Evolutionary conservation across 2,888 invertebrate species (phyloP).

Genomic region (Rhingia campestris): DNA sequence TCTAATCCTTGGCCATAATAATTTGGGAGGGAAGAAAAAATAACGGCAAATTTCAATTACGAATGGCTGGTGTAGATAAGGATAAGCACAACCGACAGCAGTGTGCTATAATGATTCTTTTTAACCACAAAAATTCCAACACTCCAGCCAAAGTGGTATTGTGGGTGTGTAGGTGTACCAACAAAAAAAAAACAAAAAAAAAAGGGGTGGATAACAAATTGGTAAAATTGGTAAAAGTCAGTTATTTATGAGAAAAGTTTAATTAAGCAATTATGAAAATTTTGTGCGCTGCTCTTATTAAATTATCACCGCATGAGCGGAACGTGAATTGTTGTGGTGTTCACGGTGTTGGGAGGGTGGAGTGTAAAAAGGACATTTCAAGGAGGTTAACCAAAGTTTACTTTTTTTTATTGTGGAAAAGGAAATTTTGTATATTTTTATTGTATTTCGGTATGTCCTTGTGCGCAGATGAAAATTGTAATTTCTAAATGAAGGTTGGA

Average conservation of each 20-base stretch:
- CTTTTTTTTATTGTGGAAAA: conserved; percentile 3
- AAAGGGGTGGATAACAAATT: conserved; percentile 57
- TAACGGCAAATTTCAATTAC: conserved; percentile 48
- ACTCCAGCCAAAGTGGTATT: not conserved
- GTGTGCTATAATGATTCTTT: conserved; percentile 47
- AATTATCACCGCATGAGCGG: conserved; percentile 69
- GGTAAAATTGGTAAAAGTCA: conserved; percentile 71
- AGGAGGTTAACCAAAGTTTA: not conserved
- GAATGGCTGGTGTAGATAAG: conserved; percentile 64
- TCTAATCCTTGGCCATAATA: conserved; percentile 37
- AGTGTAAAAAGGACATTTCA: conserved; percentile 16
- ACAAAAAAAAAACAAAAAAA: conserved; percentile 24
- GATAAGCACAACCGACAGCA: conserved; percentile 18
- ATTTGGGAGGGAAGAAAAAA: conserved; percentile 5
- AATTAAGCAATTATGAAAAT: conserved; percentile 74
- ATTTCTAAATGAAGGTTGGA: conserved; percentile 18
- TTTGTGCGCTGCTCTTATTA: conserved; percentile 64
- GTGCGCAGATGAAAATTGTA: conserved; percentile 21
- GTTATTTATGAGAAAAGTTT: conserved; percentile 73
- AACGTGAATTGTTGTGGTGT: conserved; percentile 38
- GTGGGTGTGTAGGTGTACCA: not conserved
- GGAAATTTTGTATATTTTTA: conserved; percentile 15
- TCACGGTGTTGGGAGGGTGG: conserved; percentile 1
- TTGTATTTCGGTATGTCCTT: conserved; percentile 12
- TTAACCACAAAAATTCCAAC: conserved; percentile 35